phyloP scores from a whole-genome alignment of 2,888 invertebrate genomes.

The Eumacrocentrus americanus region DNA sequence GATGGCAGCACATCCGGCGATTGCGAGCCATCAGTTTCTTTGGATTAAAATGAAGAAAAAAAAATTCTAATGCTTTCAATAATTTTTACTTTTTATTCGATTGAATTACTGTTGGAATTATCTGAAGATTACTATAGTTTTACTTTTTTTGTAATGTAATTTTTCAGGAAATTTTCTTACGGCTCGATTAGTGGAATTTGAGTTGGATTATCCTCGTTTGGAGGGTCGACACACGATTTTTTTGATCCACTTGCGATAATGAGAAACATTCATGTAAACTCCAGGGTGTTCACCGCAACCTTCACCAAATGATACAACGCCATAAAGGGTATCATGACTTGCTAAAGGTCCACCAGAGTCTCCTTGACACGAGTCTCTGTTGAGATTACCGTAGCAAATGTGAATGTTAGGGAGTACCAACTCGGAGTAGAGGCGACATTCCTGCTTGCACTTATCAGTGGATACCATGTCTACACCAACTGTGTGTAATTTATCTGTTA shows the following conservation, averaged over 20 bases:
- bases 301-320: conserved; percentile 46
- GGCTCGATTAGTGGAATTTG: neutral
- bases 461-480: neutral
- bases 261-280: conserved; percentile 40
- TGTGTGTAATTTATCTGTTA: too few relatives aligned
- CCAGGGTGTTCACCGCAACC: conserved; percentile 41
- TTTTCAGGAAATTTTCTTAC: neutral
- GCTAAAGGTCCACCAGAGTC: conserved; percentile 49
- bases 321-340: conserved; percentile 37
- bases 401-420: too few relatives aligned
- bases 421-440: too few relatives aligned
- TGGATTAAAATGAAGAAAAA: too few relatives aligned
- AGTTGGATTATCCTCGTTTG: neutral
- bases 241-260: conserved; percentile 43
- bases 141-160: neutral
- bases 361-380: conserved; percentile 43
- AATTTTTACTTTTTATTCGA: too few relatives aligned
- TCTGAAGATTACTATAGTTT: neutral
- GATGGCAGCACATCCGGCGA: conserved; percentile 7
- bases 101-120: neutral
- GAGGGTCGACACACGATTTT: neutral
- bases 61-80: too few relatives aligned
- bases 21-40: too few relatives aligned
- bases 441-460: neutral
- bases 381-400: conserved; percentile 40